Evolutionary conservation across 2,888 invertebrate species (phyloP), one percentile per base, ranked within the genome.

Genomic region (Siphlonurus alternatus): DNA sequence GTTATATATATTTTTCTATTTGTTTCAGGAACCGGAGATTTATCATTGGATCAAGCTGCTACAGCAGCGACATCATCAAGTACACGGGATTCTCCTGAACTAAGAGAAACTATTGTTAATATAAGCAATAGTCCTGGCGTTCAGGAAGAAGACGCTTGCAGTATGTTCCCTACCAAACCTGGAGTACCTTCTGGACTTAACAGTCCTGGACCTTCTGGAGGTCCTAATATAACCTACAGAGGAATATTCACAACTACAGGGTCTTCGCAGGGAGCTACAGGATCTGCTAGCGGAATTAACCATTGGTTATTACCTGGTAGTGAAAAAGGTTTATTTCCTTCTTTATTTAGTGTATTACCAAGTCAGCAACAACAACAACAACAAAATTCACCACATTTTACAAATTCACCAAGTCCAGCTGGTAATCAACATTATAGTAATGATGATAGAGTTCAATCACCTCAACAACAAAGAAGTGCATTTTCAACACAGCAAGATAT

Each of bases 1-100:
- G n/a, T n/a, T n/a, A n/a, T n/a, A 10, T 38, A 5, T 38, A 23
- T 25, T 56, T 56, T 22, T 22, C n/a, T 56, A 7, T 56, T 7
- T 75, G 76, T 82, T 82, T 53, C 80, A 89, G 89, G 89, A 79
- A 84, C 87, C 71, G 79, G 89, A 75, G 89, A 89, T 74, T 76
- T 89, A 66, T 87, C 88, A 51, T 77, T 89, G 73, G 84, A 84
- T 62, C 75, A 74, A 65, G 71, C 74, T 22, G 72, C 83, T 76
- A 67, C 77, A 74, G 74, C 76, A 10, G 38, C 38, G 5, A 56
- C 56, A 22, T 38, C 38, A 10, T 38, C 38, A 10, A 38, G 38
- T 38, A 56, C 19, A 18, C 5, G 56, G 7, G 56, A 22, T 5
- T 18, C 56, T n/a, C 56, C 56, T n/a, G 56, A 56, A 22, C 56